Conservation (phyloP, 2,888 invertebrate genomes). For the Ariolimax columbianus region DNA sequence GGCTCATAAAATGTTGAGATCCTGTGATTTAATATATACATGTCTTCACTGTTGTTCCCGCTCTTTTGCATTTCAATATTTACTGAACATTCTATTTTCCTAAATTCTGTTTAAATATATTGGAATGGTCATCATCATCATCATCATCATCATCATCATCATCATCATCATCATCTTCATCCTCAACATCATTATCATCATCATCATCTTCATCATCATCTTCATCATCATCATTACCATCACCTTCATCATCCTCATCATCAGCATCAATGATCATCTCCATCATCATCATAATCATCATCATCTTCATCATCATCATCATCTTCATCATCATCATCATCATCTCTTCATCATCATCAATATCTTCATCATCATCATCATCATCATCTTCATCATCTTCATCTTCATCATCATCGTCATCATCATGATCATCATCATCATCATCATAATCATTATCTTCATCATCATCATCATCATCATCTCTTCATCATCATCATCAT, state of each 20-base stretch:
- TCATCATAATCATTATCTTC: conserved; percentile 7
- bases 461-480: conserved; percentile 3
- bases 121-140: neutral
- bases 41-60: too few relatives aligned
- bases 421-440: neutral
- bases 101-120: too few relatives aligned
- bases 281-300: neutral
- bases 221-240: neutral
- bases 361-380: neutral
- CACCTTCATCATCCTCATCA: neutral
- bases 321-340: neutral
- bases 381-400: conserved; percentile 1
- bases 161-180: neutral
- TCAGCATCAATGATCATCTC: neutral
- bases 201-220: neutral
- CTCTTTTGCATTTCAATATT: too few relatives aligned
- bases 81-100: too few relatives aligned
- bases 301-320: neutral
- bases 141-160: neutral
- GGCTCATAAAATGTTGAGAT: too few relatives aligned
- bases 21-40: too few relatives aligned
- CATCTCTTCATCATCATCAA: neutral
- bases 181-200: neutral
- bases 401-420: neutral
- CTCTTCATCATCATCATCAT: conserved; percentile 7